Evolutionary conservation across 2,888 invertebrate genomes (phyloP).

Genomic region (Agrotis segetum): DNA sequence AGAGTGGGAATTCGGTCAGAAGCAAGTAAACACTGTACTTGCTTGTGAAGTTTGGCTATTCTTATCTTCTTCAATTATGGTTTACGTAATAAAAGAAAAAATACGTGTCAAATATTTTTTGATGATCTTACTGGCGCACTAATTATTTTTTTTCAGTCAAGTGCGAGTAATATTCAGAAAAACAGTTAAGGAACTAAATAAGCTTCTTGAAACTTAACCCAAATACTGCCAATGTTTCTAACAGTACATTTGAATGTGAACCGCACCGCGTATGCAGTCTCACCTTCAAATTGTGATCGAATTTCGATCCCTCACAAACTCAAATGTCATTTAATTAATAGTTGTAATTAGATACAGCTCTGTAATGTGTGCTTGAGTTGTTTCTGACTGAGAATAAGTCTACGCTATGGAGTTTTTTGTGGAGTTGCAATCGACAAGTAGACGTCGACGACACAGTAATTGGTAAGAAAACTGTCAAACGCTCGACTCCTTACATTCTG

Average conservation of each 20-base stretch:
- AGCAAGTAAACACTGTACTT: too few species aligned
- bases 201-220: slow-evolving; percentile 1
- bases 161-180: neutral
- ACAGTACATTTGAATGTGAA: slow-evolving; percentile 34
- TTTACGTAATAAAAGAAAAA: too few species aligned
- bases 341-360: slow-evolving; percentile 47
- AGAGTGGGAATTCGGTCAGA: too few species aligned
- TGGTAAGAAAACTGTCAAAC: neutral
- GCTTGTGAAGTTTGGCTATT: too few species aligned
- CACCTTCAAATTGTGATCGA: slow-evolving; percentile 57
- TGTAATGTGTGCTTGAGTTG: slow-evolving; percentile 39
- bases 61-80: too few species aligned
- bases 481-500: neutral
- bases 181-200: neutral
- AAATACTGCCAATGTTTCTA: slow-evolving; percentile 15
- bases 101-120: too few species aligned
- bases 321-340: slow-evolving; percentile 56
- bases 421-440: neutral
- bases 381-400: slow-evolving; percentile 5
- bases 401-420: neutral
- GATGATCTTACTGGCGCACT: too few species aligned
- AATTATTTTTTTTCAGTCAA: too few species aligned
- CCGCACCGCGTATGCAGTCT: slow-evolving; percentile 23
- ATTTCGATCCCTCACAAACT: slow-evolving; percentile 51
- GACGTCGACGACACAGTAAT: neutral